These are phyloP conservation scores for Lineus longissimus DNA, from an alignment of 1,140 invertebrate species.

Conservation along the genomic window DNA sequence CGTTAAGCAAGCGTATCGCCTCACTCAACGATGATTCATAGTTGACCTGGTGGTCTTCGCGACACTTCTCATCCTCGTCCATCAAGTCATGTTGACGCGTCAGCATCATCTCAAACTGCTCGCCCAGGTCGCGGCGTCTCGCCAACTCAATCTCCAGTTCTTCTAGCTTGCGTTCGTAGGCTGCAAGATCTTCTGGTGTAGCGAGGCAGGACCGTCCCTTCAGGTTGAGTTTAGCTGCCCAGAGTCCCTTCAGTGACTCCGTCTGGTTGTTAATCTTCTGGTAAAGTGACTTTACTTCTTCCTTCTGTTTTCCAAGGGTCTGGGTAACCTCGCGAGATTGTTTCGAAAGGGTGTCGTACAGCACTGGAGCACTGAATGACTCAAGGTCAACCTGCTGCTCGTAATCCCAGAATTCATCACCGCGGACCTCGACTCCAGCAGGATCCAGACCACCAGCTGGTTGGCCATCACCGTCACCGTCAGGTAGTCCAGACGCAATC, in stretches of 20 bases:
- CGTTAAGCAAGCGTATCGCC: conserved; percentile 32
- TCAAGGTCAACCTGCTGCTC: conserved; percentile 45
- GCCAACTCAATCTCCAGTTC: conserved; percentile 44
- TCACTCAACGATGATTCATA: conserved; percentile 38
- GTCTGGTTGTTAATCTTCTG: conserved; percentile 40
- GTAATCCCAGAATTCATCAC: conserved; percentile 52
- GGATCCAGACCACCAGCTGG: conserved; percentile 1
- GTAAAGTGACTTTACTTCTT: conserved; percentile 45
- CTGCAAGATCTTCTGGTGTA: conserved; percentile 35
- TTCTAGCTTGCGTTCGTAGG: conserved; percentile 37
- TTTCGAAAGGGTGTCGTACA: conserved; percentile 43
- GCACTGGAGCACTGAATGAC: conserved; percentile 36
- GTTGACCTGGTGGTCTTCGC: conserved; percentile 43
- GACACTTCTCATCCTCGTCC: conserved; percentile 34
- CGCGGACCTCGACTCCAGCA: conserved; percentile 28
- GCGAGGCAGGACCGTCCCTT: conserved; percentile 32
- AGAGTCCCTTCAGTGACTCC: conserved; percentile 45
- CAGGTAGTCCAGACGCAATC: neutral
- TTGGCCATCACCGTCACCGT: neutral
- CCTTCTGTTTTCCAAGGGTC: conserved; percentile 44
- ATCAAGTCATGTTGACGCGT: conserved; percentile 30
- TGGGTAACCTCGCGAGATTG: conserved; percentile 41
- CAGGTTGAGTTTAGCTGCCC: conserved; percentile 50
- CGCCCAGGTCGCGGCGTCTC: conserved; percentile 39
- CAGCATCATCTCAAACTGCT: conserved; percentile 34